Base-by-base conservation (phyloP, 2,888 invertebrate species). In the Apotomis turbidana region DNA sequence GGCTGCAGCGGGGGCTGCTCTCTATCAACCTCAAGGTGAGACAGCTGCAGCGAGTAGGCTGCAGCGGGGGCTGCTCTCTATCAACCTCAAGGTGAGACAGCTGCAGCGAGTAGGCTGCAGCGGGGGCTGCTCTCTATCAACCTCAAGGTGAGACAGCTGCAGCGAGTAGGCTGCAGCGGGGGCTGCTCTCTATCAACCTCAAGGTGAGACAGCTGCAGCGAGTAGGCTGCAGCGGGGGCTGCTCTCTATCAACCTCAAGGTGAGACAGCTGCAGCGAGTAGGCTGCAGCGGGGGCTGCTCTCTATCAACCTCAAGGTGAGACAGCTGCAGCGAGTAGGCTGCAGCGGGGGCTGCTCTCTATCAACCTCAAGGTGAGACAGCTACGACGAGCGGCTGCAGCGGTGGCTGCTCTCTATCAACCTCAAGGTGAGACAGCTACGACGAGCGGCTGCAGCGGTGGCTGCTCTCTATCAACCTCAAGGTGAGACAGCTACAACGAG, bases 191-290 rank as follows among this genome's bases (percentile, higher is more conserved):
- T 84, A 97, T 99, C 89, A 99, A 98, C 76, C 95, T 99, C 78
- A 98, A 99, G 95, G 97, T 97, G 86, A 69, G 74, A 55, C 6
- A 41, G 9, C 49, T 12, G 49, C 5, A 15, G 12, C 41, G 41
- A 41, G 41, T 41, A 5, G 41, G 96, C 78, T 95, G 95, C 78
- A 95, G 96, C 78, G 99, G n/a, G 15, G 54, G 54, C 54, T 54
- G 54, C 54, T 54, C 54, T 15, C 54, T n/a, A 54, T 54, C 54
- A 54, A 54, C 13, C 41, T 60, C 10, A 60, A 99, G 94, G 97
- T 99, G 79, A 94, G 99, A 79, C 15, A 99, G 99, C 64, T 99
- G 99, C 99, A 98, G 98, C 87, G 99, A 99, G 94, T 99, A 99
- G 54, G 13, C 54, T 54, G 13, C 54, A 54, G 54, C 54, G 54